Base-by-base conservation (phyloP, 2,797 vertebrate genomes). In the Leptoclinus maculatus region DNA sequence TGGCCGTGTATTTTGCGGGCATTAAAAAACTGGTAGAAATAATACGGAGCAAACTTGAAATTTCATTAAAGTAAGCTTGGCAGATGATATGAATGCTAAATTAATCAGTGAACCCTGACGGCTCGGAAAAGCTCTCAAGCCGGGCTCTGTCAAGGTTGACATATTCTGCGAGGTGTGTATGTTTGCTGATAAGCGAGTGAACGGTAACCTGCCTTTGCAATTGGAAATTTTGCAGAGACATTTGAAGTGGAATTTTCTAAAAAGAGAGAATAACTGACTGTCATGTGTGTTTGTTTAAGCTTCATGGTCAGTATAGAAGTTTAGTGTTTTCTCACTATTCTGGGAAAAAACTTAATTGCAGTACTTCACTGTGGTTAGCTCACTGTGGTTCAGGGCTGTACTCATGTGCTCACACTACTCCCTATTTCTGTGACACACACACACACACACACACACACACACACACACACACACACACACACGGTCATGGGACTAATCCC, bases 271-370 rank as follows among this genome's bases (percentile, higher is more conserved):
- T 1, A n/a, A 27, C 23, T 49, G 41, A 43, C 14, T 66, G 39
- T 3, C 19, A 34, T 71, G 71, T 65, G 75, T 74, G 64, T 62
- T 63, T 76, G 60, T 73, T 12, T 27, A 68, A 74, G 54, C 78
- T 57, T 47, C 27, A 36, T 16, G 81, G 69, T 67, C 69, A 66
- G 57, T 64, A 32, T 45, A 64, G 41, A 62, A 62, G 69, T 65
- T 39, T 25, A 69, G 47, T 69, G 65, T 83, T 78, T 88, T 88
- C 83, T 88, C 71, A 82, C 80, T 88, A 89, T 90, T 93, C 83
- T 90, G 11, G 27, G 81, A 84, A 45, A 14, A 63, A 66, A 69
- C 75, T 79, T 86, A 89, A 91, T 90, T 89, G 88, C 82, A 87
- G 84, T 79, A 70, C 77, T 85, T 75, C 80, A 63, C 5, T 82